Evolutionary conservation across 2,888 invertebrate genomes (phyloP).

Genomic region (Metalampra italica): DNA sequence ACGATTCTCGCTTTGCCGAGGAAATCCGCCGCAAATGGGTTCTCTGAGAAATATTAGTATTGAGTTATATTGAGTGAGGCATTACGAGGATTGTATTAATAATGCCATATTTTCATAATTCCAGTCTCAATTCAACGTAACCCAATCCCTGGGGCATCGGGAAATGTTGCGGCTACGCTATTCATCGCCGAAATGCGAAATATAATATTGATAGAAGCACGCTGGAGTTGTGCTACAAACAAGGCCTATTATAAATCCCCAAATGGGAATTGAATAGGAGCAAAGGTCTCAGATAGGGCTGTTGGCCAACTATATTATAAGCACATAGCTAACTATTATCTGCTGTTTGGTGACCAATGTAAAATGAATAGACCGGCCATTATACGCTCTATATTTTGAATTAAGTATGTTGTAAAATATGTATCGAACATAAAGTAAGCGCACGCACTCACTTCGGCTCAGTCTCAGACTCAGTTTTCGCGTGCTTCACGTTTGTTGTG

Average conservation of each 20-base stretch:
- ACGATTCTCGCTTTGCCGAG: slow-evolving; percentile 36
- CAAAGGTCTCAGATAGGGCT: too few species aligned
- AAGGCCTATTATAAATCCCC: not conserved
- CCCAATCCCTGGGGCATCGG: not conserved
- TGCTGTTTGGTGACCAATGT: too few species aligned
- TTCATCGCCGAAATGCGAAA: not conserved
- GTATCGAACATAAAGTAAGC: too few species aligned
- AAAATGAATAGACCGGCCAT: too few species aligned
- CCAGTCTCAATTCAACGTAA: slow-evolving; percentile 5
- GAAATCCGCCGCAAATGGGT: slow-evolving; percentile 54
- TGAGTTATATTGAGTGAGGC: slow-evolving; percentile 22
- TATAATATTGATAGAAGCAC: not conserved
- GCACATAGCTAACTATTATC: too few species aligned
- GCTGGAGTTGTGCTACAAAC: not conserved
- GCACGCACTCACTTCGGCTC: too few species aligned
- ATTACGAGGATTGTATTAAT: slow-evolving; percentile 32
- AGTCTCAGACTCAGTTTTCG: too few species aligned
- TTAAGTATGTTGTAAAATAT: too few species aligned
- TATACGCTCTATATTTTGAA: too few species aligned
- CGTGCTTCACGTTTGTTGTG: too few species aligned
- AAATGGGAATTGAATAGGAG: not conserved
- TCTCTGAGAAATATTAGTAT: slow-evolving; percentile 46
- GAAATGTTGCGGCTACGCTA: not conserved
- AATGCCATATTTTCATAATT: slow-evolving; percentile 28
- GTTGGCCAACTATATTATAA: too few species aligned